Evolutionary conservation across 2,797 vertebrate species (phyloP), one percentile per base, ranked within the genome.

Genomic region (Halcyon chelicuti): DNA sequence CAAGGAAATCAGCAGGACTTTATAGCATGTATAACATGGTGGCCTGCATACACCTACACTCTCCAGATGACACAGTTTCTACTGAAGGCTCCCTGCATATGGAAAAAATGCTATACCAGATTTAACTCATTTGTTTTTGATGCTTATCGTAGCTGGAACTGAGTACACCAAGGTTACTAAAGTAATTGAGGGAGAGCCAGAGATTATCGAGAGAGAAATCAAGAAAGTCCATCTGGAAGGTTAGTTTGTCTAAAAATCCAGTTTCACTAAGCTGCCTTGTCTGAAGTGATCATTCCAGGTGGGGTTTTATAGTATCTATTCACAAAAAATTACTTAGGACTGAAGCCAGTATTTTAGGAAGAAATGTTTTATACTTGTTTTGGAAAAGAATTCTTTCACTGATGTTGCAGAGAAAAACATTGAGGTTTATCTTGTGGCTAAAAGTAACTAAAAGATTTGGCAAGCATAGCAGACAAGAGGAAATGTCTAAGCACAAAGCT

Each of bases 151-250:
- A 97, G 91, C 87, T 20, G 95, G 95, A 96, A 96, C 93, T 93
- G 73, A 92, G 72, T 97, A 96, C 93, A 96, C 95, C 93, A 96
- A 98, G 95, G 95, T 92, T 96, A 96, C 94, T 84, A 96, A 96
- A 96, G 65, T 95, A 96, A 96, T 97, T 96, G 94, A 98, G 94
- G 86, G 86, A 95, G 87, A 96, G 35, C 93, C 94, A 94, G 79
- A 97, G 83, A 74, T 90, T 95, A 94, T 96, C 65, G 92, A 97
- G 63, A 95, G 91, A 96, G 96, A 96, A 97, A 94, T 97, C 94
- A 97, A 95, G 91, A 70, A 92, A 93, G 57, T 96, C 65, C 94
- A 94, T 95, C 95, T 90, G 86, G 96, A 97, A 97, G 95, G 93
- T 98, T 96, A 97, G 97, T 97, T 93, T 94, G 31, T 72, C 70